Percentiles rank a stretch among this genome's conserved stretches.
phyloP scores from a whole-genome alignment of 2,888 invertebrate genomes.

The Dasypogon diadema region DNA sequence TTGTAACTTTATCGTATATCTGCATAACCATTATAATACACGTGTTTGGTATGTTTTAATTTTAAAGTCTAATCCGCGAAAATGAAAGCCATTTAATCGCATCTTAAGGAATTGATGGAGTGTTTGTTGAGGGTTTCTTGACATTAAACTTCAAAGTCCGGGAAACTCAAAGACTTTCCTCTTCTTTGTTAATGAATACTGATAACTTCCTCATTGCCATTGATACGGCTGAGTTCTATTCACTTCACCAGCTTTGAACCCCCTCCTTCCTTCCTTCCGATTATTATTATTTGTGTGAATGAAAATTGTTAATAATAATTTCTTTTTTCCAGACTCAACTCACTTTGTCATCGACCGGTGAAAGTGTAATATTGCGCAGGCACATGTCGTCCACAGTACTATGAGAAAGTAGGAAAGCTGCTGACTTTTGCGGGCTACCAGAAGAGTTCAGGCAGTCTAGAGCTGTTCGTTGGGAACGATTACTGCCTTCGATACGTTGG shows the following conservation, averaged over 20 bases:
- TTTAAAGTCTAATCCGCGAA: too few species aligned
- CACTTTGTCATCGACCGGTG: constrained; percentile 21
- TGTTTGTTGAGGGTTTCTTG: background rate
- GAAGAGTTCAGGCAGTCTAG: background rate
- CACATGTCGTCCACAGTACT: constrained; percentile 4
- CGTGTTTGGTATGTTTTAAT: too few species aligned
- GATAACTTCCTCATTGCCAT: background rate
- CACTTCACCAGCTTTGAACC: background rate
- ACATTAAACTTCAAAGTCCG: background rate
- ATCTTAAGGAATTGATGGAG: too few species aligned
- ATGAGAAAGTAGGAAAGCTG: constrained; percentile 15
- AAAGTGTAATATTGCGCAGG: constrained; percentile 21
- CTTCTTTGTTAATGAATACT: background rate
- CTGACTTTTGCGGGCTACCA: background rate
- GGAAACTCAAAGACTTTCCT: background rate
- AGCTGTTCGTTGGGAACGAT: background rate
- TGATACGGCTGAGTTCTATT: background rate
- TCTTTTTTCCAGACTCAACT: constrained; percentile 22
- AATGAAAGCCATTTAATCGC: too few species aligned
- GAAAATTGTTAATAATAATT: constrained; percentile 4
- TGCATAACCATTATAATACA: too few species aligned
- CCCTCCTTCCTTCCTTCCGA: background rate
- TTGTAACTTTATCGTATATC: too few species aligned
- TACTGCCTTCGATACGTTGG: background rate
- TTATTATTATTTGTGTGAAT: background rate